Evolutionary conservation across 2,888 invertebrate species (phyloP).

Genomic region (Monoplex corrugatus): DNA sequence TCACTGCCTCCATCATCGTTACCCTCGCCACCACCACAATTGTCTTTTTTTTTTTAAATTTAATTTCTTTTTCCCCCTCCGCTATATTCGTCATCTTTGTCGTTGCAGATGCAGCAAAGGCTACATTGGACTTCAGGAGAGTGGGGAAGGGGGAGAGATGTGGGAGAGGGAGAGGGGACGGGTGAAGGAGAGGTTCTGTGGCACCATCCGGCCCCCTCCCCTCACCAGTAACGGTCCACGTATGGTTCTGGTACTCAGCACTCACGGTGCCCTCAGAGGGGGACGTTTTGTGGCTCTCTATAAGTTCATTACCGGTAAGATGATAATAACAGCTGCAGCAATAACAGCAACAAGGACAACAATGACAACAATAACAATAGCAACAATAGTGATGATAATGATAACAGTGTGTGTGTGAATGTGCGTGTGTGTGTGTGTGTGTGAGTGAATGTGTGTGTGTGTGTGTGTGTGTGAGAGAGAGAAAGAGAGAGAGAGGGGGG

Average conservation of each 20-base stretch:
- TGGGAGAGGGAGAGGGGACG: conserved; percentile 49
- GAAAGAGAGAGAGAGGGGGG: conserved; percentile 4
- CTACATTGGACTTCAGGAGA: conserved; percentile 73
- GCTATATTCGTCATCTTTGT: background rate
- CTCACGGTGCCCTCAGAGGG: conserved; percentile 89
- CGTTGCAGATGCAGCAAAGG: conserved; percentile 75
- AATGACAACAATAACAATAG: no score
- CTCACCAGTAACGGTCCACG: conserved; percentile 94
- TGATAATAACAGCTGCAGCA: no score
- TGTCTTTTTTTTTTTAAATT: background rate
- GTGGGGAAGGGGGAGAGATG: conserved; percentile 65
- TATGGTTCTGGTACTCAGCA: conserved; percentile 96
- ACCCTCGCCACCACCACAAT: background rate
- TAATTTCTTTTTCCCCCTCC: background rate
- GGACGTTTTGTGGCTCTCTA: conserved; percentile 94
- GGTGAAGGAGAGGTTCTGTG: conserved; percentile 87
- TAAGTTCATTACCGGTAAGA: conserved; percentile 90
- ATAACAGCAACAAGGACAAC: no score
- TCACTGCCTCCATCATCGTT: background rate
- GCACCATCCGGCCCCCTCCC: conserved; percentile 90
- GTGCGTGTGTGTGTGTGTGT: no score
- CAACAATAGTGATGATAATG: no score
- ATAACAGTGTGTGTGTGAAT: no score
- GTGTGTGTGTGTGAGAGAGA: background rate
- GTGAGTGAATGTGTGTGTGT: no score